A percentile compares a stretch with the other conserved stretches of the same genome.
These are phyloP conservation scores for Aulostomus chinensis DNA, from an alignment of 2,797 vertebrate species.

Conservation along the genomic window DNA sequence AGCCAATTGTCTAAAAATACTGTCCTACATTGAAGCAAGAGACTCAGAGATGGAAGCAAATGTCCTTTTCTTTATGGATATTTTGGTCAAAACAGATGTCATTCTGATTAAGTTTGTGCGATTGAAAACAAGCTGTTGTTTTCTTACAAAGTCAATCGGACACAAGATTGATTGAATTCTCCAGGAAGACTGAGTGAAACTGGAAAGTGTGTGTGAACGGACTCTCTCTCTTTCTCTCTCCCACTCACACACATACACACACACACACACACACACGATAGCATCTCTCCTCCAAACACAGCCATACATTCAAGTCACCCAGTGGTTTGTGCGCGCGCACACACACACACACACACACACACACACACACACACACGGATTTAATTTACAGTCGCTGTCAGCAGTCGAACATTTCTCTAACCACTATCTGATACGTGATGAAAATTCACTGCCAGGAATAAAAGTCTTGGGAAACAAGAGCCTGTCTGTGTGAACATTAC, in stretches of 20 bases:
- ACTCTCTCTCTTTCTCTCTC: too few relatives aligned
- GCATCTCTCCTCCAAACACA: constrained; percentile 37
- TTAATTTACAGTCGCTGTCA: constrained; percentile 69
- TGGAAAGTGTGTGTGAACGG: constrained; percentile 8
- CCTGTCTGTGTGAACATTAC: constrained; percentile 40
- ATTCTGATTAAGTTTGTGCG: not conserved
- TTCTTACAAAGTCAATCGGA: not conserved
- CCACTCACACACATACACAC: too few relatives aligned
- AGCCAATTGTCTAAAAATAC: constrained; percentile 76
- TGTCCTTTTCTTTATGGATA: not conserved
- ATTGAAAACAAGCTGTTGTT: constrained; percentile 9
- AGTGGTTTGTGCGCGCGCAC: constrained; percentile 46
- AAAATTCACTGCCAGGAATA: constrained; percentile 53
- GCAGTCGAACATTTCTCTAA: constrained; percentile 54
- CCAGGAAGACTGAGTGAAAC: constrained; percentile 24
- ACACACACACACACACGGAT: constrained; percentile 35
- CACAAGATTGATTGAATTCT: constrained; percentile 31
- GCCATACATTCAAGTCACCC: constrained; percentile 52
- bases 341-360: constrained; percentile 35
- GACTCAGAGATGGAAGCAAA: constrained; percentile 1
- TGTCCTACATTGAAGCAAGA: constrained; percentile 67
- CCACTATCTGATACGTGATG: constrained; percentile 59
- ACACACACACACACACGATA: constrained; percentile 29
- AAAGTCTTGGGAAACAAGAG: constrained; percentile 60
- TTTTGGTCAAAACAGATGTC: too few relatives aligned